Evolutionary conservation across 2,797 vertebrate genomes (phyloP), one percentile per base, ranked within the genome.

Genomic region (Harpagifer antarcticus): DNA sequence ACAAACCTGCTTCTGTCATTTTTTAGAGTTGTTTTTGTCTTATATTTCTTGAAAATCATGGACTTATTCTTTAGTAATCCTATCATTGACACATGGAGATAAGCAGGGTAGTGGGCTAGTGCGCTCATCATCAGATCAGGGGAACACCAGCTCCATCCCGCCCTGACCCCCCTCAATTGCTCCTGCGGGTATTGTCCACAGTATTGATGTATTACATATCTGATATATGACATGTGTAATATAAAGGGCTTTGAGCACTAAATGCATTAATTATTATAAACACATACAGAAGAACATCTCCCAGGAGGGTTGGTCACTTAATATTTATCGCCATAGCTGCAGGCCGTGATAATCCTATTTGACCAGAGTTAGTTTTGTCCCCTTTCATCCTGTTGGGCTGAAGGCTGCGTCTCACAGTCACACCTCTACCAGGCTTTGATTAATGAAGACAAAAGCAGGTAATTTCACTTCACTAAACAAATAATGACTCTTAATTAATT

Each of bases 401-500:
- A 40, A 69, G 43, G 66, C 61, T 37, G 31, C 14, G 3, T 47
- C 69, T 78, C 58, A 53, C 61, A 54, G 33, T 67, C 50, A 55
- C 37, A 52, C 79, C 80, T 74, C 48, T 66, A 68, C 50, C 31
- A 40, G 72, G 58, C 63, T 62, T 81, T 84, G 77, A 90, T 86
- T 77, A 73, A 45, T 49, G 44, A 27, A 71, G 76, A 86, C 64
- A 79, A 82, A 89, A 86, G 76, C 71, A 65, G 84, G 81, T 86
- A 80, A 86, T 75, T 78, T 89, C 77, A 77, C 70, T 56, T 77
- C 61, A 74, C 68, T 74, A 62, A 88, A 87, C 80, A 86, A 86
- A 88, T 82, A 85, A 82, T 78, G 71, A 42, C 63, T 76, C 53
- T 78, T 37, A 74, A 87, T 78, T 84, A 90, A 86, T 90, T 84